These are phyloP conservation scores for Melanaphis sacchari DNA, from an alignment of 1,140 invertebrate species.

Conservation along the genomic window DNA sequence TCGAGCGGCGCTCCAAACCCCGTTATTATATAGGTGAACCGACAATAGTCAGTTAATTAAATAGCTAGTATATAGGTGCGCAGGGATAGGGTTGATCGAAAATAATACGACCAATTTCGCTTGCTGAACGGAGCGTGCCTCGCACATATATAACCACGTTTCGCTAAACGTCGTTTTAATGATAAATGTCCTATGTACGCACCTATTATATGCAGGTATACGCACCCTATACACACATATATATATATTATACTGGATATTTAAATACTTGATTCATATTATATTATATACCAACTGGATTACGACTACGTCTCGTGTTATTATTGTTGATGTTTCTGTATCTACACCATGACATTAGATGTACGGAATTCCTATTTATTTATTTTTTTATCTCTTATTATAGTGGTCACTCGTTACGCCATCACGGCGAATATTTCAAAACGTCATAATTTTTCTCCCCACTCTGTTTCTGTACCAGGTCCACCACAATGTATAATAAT, in stretches of 20 bases:
- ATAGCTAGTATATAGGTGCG: not conserved
- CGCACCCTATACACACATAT: not conserved
- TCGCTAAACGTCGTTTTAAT: not conserved
- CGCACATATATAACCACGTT: not conserved
- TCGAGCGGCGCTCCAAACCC: no score
- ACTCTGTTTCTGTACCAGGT: not conserved
- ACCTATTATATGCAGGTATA: not conserved
- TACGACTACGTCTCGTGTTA: not conserved
- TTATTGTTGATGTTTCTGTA: not conserved
- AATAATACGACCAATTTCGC: not conserved
- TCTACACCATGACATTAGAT: not conserved
- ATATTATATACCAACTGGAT: not conserved
- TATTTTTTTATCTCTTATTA: not conserved
- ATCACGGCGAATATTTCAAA: not conserved
- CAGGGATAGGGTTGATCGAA: not conserved
- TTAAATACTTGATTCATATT: not conserved
- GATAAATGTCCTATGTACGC: not conserved
- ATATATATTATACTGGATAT: not conserved
- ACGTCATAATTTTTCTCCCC: not conserved
- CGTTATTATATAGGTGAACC: not conserved
- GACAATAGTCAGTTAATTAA: slow-evolving; percentile 15
- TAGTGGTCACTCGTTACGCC: not conserved
- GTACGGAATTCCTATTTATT: not conserved
- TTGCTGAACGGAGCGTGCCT: not conserved
- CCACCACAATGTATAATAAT: not conserved